Evolutionary conservation across 2,888 invertebrate genomes (phyloP).

Genomic region (Charanyca ferruginea): DNA sequence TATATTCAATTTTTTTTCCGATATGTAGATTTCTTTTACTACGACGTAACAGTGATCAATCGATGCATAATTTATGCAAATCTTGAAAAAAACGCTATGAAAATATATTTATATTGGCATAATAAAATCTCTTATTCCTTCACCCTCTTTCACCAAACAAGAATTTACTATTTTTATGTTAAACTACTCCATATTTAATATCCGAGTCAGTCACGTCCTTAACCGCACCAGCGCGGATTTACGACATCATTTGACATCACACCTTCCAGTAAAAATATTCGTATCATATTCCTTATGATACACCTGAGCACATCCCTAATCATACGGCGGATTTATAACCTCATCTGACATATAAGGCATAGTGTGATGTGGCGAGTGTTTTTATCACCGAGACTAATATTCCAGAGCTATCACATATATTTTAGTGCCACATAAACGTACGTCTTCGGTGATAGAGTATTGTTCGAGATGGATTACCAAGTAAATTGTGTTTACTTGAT

Average conservation of each 20-base stretch:
- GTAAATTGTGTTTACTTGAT: conserved; percentile 36
- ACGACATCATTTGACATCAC: conserved; percentile 46
- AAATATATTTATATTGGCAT: not conserved
- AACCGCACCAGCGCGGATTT: conserved; percentile 45
- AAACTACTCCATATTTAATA: conserved; percentile 43
- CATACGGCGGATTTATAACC: conserved; percentile 49
- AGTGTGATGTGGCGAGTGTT: conserved; percentile 52
- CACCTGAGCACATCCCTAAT: conserved; percentile 56
- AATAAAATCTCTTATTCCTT: not conserved
- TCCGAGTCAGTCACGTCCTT: conserved; percentile 22
- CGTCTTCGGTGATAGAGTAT: conserved; percentile 41
- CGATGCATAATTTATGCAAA: no score
- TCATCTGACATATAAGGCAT: conserved; percentile 42
- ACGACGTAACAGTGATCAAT: not conserved
- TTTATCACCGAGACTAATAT: conserved; percentile 53
- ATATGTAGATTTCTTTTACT: no score
- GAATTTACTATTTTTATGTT: conserved; percentile 8
- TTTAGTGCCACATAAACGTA: conserved; percentile 51
- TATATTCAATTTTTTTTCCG: no score
- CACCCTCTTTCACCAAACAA: not conserved
- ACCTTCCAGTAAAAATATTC: conserved; percentile 24
- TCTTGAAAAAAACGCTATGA: not conserved
- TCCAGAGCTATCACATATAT: conserved; percentile 36
- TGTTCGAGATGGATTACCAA: conserved; percentile 26
- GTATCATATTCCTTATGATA: conserved; percentile 30